These are phyloP conservation scores for Pogonomyrmex barbatus DNA, from an alignment of 1,140 invertebrate species.

Conservation along the genomic window DNA sequence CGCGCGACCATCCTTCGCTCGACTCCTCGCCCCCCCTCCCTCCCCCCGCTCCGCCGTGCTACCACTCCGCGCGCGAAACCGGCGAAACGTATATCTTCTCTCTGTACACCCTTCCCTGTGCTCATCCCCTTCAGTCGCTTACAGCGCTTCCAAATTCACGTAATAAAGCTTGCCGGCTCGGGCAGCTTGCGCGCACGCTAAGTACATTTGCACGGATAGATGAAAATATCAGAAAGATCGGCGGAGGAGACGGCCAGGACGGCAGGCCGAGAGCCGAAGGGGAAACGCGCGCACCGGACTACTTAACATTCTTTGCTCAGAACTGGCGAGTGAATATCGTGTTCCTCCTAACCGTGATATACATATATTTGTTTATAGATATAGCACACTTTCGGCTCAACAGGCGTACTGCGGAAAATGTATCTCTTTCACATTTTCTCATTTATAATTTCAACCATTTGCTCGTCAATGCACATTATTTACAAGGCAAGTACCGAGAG, in stretches of 20 bases:
- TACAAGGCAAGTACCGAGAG: constrained; percentile 55
- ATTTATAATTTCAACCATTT: constrained; percentile 71
- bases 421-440: constrained; percentile 10
- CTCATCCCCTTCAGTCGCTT: constrained; percentile 69
- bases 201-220: constrained; percentile 78
- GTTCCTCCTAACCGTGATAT: constrained; percentile 55
- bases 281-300: constrained; percentile 39
- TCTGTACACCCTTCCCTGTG: constrained; percentile 35
- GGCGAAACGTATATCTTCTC: constrained; percentile 72
- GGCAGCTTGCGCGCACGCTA: constrained; percentile 67
- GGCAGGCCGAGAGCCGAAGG: constrained; percentile 19
- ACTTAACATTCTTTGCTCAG: constrained; percentile 76
- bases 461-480: constrained; percentile 61
- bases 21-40: neutral
- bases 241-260: constrained; percentile 45
- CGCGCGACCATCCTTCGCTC: constrained; percentile 43
- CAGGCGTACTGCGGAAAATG: neutral
- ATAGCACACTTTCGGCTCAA: constrained; percentile 42
- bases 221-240: constrained; percentile 76
- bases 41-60: constrained; percentile 28
- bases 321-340: constrained; percentile 58
- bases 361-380: constrained; percentile 73
- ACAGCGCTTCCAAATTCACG: constrained; percentile 77
- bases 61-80: constrained; percentile 62
- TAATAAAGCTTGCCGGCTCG: constrained; percentile 73